Evolutionary conservation across 2,888 invertebrate species (phyloP).

Genomic region (Cerceris ruficornis): DNA sequence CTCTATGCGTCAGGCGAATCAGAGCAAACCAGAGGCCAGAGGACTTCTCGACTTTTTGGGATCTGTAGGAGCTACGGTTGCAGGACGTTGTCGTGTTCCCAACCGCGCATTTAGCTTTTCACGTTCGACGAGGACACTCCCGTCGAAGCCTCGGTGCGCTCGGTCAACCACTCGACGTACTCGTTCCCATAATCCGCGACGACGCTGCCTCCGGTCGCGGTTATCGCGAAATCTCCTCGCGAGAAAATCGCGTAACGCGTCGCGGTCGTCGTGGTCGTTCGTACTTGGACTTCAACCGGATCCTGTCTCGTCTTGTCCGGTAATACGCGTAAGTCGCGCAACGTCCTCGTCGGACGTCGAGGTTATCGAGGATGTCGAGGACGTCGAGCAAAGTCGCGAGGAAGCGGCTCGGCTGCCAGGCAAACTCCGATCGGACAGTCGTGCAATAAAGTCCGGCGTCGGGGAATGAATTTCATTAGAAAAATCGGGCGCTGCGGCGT

Average conservation of each 20-base stretch:
- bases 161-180: too few species aligned
- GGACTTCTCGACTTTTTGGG: too few species aligned
- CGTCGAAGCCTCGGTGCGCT: too few species aligned
- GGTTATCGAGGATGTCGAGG: conserved; percentile 7
- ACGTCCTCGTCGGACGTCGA: conserved; percentile 22
- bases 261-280: conserved; percentile 19
- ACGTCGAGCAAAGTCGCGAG: background rate
- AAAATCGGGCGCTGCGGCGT: background rate
- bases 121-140: too few species aligned
- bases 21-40: too few species aligned
- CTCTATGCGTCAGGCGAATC: too few species aligned
- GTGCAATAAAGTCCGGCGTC: background rate
- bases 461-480: conserved; percentile 5
- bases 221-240: conserved; percentile 40
- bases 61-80: too few species aligned
- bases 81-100: too few species aligned
- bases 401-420: background rate
- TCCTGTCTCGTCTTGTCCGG: conserved; percentile 46
- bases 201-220: conserved; percentile 25
- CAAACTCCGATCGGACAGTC: background rate
- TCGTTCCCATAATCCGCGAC: background rate
- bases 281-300: conserved; percentile 47
- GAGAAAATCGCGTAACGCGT: conserved; percentile 17
- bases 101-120: too few species aligned
- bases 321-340: conserved; percentile 40